These are phyloP conservation scores for Leptinotarsa haldemani DNA, from an alignment of 2,888 invertebrate species.

Conservation along the genomic window DNA sequence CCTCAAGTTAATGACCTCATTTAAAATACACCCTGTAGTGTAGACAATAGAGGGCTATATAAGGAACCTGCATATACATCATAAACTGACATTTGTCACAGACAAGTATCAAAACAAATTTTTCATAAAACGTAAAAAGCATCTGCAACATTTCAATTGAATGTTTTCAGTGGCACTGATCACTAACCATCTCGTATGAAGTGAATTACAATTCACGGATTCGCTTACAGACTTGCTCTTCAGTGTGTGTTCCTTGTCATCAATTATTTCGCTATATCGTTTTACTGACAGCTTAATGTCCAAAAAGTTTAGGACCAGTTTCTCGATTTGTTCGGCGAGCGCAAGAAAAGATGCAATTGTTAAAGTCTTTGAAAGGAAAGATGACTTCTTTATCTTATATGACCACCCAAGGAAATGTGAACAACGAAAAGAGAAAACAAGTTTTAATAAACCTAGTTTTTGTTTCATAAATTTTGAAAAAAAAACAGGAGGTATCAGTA, in stretches of 20 bases:
- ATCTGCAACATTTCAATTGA: too few relatives aligned
- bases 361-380: neutral
- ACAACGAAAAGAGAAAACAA: neutral
- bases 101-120: too few relatives aligned
- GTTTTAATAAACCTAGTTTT: neutral
- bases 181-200: too few relatives aligned
- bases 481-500: neutral
- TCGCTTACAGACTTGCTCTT: too few relatives aligned
- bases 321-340: neutral
- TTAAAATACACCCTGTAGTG: too few relatives aligned
- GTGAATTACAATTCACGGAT: too few relatives aligned
- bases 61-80: too few relatives aligned
- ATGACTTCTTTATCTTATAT: neutral
- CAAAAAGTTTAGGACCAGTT: slow-evolving; percentile 14
- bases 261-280: neutral
- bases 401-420: neutral
- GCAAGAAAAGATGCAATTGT: neutral
- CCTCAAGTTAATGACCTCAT: too few relatives aligned
- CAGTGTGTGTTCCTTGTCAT: neutral
- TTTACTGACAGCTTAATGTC: neutral
- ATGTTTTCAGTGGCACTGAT: too few relatives aligned
- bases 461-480: neutral
- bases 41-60: too few relatives aligned
- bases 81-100: too few relatives aligned
- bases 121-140: too few relatives aligned